Evolutionary conservation across 2,888 invertebrate species (phyloP), one percentile per base, ranked within the genome.

Genomic region (Andrena bicolor): DNA sequence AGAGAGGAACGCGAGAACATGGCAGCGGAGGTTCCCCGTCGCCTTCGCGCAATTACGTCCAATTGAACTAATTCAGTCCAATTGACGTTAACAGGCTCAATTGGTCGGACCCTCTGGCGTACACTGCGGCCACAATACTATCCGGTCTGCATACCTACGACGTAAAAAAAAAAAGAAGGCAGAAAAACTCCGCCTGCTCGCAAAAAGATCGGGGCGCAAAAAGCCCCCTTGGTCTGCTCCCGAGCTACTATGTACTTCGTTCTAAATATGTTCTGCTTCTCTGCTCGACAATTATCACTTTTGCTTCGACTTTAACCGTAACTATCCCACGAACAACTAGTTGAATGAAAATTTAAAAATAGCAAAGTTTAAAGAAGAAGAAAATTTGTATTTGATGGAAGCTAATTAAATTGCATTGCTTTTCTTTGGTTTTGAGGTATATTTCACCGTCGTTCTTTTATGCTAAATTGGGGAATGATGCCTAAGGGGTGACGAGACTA

Each of bases 21-120:
- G 79, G 84, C 64, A 89, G 87, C 90, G 91, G 89, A 92, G 92
- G 91, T 92, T 91, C 92, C 93, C 92, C 92, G 92, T 93, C 92
- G 93, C 92, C 91, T 92, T 92, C 90, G 90, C 88, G 90, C 93
- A 94, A 94, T 94, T 94, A 93, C 89, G 82, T 89, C 85, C 93
- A 94, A 94, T 94, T 93, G 91, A 92, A 84, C 82, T 91, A 93
- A 93, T 94, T 93, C 91, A 92, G 92, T 88, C 89, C 93, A 94
- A 94, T 94, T 93, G 91, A 92, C 86, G 91, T 93, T 93, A 94
- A 93, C 92, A 91, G 86, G 93, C 93, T 92, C 91, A 94, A 94
- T 94, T 94, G 93, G 89, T 82, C 86, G 82, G 74, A 65, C 82
- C 83, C 82, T 86, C 74, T 70, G 73, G 75, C 60, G 65, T 75